A percentile compares a stretch with the other conserved stretches of the same genome.
These are phyloP conservation scores for Cheilosia urbana DNA, from an alignment of 2,888 invertebrate species.

Conservation along the genomic window DNA sequence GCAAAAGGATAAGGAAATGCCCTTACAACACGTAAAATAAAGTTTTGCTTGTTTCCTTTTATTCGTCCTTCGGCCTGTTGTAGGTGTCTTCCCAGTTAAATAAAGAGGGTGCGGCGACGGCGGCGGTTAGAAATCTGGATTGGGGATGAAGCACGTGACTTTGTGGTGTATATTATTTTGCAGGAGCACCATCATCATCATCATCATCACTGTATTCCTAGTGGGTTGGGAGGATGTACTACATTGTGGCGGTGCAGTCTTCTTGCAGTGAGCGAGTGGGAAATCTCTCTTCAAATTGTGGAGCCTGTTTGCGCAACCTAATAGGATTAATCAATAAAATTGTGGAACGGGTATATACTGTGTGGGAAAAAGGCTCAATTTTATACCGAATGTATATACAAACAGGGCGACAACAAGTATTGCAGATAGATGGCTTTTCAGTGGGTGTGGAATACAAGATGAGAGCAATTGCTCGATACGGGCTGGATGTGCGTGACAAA, in stretches of 20 bases:
- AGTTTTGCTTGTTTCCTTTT: constrained; percentile 10
- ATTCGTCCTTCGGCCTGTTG: background rate
- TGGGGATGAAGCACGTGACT: constrained; percentile 43
- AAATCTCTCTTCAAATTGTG: constrained; percentile 27
- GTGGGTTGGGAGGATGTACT: constrained; percentile 3
- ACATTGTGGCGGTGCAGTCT: constrained; percentile 3
- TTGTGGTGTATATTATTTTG: constrained; percentile 19
- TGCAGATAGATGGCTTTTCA: background rate
- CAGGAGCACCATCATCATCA: constrained; percentile 22
- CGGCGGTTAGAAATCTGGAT: too few relatives aligned
- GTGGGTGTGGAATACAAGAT: background rate
- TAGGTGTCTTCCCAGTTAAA: background rate
- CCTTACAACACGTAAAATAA: constrained; percentile 35
- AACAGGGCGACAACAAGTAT: background rate
- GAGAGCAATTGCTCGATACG: background rate
- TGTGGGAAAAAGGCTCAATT: background rate
- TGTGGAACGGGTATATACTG: background rate
- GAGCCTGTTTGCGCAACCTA: constrained; percentile 34
- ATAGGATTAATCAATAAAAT: constrained; percentile 52
- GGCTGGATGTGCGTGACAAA: too few relatives aligned
- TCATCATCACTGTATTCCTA: background rate
- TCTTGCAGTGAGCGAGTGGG: background rate
- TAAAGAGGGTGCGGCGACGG: background rate
- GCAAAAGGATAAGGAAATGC: constrained; percentile 41
- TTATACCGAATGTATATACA: background rate